Base-by-base conservation (phyloP, 2,888 invertebrate genomes). In the Drosophila mettleri region DNA sequence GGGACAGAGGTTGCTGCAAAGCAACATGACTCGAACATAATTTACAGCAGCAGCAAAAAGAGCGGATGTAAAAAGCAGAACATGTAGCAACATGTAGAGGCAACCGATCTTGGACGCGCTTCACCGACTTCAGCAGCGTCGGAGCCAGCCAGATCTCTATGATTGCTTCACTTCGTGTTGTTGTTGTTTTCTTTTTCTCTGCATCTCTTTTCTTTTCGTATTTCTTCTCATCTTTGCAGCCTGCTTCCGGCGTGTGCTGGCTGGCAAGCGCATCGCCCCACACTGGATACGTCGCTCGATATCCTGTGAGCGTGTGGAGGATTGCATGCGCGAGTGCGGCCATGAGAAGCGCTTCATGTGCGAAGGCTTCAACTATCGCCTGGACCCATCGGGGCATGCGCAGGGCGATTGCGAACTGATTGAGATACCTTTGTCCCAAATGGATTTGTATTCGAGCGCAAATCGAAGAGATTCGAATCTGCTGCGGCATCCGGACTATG, bases 361-460 rank as follows among this genome's bases (percentile, higher is more conserved):
- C 88, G 96, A 96, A 92, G 97, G 96, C 77, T 97, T 97, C 89
- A 97, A 96, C 91, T 97, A 96, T 93, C 94, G 96, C 94, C 95
- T 95, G 87, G 96, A 96, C 90, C 94, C 94, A 1, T 93, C 94
- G 0, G 95, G 95, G 74, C 94, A 95, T 60, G 95, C 95, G 0
- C 95, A 95, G 91, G 96, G 96, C 10, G 94, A 95, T 24, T 97
- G 97, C 88, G 96, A 97, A 91, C 92, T 97, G 58, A 94, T 96
- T 77, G 95, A 96, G 12, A 93, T 95, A 49, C 96, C 96, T 0
- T 93, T 95, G 48, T 93, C 94, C 73, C 94, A 94, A 31, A 94
- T 96, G 90, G 95, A 96, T 88, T 88, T 95, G 0, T 92, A 92
- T 61, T 92, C 92, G 18, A 92, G 92, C 69, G 81, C 91, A 0